Evolutionary conservation across 2,888 invertebrate species (phyloP), one percentile per base, ranked within the genome.

Genomic region (Dicycla oo): DNA sequence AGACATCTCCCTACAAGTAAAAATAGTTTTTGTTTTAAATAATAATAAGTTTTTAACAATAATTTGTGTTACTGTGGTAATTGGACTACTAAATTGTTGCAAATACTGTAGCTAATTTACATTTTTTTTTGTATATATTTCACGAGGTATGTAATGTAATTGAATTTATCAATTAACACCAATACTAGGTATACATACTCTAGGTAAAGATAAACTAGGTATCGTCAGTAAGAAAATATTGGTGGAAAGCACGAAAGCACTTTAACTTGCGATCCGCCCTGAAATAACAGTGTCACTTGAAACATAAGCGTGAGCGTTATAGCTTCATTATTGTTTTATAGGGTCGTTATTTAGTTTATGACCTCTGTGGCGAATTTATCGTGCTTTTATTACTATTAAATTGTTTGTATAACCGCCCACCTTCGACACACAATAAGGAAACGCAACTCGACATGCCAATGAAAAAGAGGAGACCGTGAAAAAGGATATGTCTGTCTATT

Each of bases 181-280:
- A 58, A 53, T 53, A 58, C 20, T n/a, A n/a, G n/a, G n/a, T n/a
- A n/a, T n/a, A n/a, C n/a, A n/a, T n/a, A n/a, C n/a, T n/a, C n/a
- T n/a, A n/a, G n/a, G n/a, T n/a, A n/a, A n/a, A n/a, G n/a, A n/a
- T 13, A 38, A 64, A 69, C 18, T 43, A 69, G 63, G 23, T 73
- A 54, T 65, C 23, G 15, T 53, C 8, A 38, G 40, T 20, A 68
- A 69, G 43, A 70, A 79, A 82, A 76, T 80, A 81, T 68, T 68
- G 62, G 26, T 69, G 34, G n/a, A 78, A 79, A 82, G 68, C 86
- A 85, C 85, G 83, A 85, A 83, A 69, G 75, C 63, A 75, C 43
- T 81, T 34, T 63, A 47, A 3, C 61, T 30, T 68, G 23, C 61
- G 69, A 63, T 56, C 34, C 62, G 30, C 57, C 65, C 34, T 69